Conservation (phyloP, 2,113 vertebrate species). For the Hippolais icterina region DNA sequence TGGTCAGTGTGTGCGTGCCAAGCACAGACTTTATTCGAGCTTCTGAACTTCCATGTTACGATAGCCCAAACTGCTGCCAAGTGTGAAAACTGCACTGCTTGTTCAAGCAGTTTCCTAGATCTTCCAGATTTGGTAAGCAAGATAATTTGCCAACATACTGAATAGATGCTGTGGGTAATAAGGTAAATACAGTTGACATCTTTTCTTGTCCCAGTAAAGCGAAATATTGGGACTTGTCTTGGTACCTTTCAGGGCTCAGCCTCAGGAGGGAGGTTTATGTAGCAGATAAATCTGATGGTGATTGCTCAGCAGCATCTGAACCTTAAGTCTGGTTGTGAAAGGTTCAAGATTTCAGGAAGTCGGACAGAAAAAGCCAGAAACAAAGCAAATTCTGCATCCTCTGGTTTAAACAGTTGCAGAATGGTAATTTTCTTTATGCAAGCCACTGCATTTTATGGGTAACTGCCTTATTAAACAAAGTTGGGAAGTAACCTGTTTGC, state of each 20-base stretch:
- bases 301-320: neutral
- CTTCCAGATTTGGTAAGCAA: neutral
- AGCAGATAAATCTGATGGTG: neutral
- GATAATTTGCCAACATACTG: fast-evolving
- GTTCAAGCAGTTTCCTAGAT: neutral
- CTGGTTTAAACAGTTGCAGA: neutral
- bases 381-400: fast-evolving
- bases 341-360: neutral
- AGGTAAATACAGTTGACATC: neutral
- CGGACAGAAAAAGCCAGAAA: neutral
- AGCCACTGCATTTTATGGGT: neutral
- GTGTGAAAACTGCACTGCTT: fast-evolving
- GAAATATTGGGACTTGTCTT: neutral
- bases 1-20: neutral
- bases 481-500: neutral
- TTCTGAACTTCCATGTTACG: fast-evolving
- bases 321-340: neutral
- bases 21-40: neutral
- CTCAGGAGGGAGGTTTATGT: neutral
- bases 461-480: neutral
- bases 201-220: neutral
- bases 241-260: fast-evolving
- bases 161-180: neutral
- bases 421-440: neutral
- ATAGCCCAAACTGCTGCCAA: neutral